A percentile compares a stretch with the other conserved stretches of the same genome.
These are phyloP conservation scores for Ichneumoninae sp. DNA, from an alignment of 2,888 invertebrate genomes.

Conservation along the genomic window DNA sequence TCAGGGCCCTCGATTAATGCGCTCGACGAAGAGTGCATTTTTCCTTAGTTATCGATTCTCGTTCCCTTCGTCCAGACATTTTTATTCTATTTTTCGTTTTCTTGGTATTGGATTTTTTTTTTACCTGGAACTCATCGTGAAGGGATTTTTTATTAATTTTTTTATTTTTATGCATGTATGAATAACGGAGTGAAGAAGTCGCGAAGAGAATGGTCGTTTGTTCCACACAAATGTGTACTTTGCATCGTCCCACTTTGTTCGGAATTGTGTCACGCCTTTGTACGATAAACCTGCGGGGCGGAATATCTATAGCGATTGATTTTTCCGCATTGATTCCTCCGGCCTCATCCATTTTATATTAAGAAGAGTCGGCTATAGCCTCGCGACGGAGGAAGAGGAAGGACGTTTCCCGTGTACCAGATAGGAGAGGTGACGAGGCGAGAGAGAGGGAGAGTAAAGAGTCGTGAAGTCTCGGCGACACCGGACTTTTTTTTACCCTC, in stretches of 20 bases:
- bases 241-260: slow-evolving; percentile 19
- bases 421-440: background rate
- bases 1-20: background rate
- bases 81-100: background rate
- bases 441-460: slow-evolving; percentile 44
- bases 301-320: slow-evolving; percentile 39
- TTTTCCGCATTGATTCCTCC: slow-evolving; percentile 52
- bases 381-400: slow-evolving; percentile 12
- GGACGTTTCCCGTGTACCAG: slow-evolving; percentile 45
- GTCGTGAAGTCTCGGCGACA: slow-evolving; percentile 49
- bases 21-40: background rate
- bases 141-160: background rate
- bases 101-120: background rate
- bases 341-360: slow-evolving; percentile 42
- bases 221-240: slow-evolving; percentile 30
- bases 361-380: slow-evolving; percentile 1
- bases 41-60: background rate
- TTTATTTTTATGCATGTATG: background rate
- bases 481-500: slow-evolving; percentile 12
- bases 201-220: slow-evolving; percentile 3
- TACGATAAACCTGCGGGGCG: slow-evolving; percentile 14
- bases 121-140: background rate
- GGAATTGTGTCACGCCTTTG: slow-evolving; percentile 48
- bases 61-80: background rate
- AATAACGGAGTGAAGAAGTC: background rate